Percentiles rank a stretch among this genome's conserved stretches.
Conservation (phyloP, 1,140 invertebrate genomes). For the Drosophila erecta region DNA sequence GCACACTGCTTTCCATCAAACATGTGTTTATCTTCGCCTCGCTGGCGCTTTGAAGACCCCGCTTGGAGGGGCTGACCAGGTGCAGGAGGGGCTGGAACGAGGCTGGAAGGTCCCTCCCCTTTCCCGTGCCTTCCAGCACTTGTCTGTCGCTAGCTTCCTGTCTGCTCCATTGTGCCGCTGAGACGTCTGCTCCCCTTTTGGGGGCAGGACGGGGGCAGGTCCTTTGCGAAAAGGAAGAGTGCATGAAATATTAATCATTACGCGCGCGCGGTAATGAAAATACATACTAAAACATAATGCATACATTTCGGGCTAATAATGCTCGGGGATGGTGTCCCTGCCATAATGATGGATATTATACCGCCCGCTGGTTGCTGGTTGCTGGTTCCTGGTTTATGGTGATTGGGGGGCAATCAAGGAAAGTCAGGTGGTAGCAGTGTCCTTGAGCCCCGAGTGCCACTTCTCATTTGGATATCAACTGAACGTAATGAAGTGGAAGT, state of each 20-base stretch:
- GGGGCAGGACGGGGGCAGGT: too few species aligned
- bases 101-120: slow-evolving; percentile 4
- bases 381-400: slow-evolving; percentile 53
- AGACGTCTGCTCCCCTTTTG: slow-evolving; percentile 21
- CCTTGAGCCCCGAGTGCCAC: slow-evolving; percentile 12
- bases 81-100: slow-evolving; percentile 11
- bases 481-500: background rate
- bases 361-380: too few species aligned
- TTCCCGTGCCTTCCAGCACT: slow-evolving; percentile 14
- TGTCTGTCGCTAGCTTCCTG: slow-evolving; percentile 55
- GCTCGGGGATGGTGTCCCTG: slow-evolving; percentile 25
- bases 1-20: slow-evolving; percentile 41
- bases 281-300: slow-evolving; percentile 68
- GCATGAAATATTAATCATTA: slow-evolving; percentile 81
- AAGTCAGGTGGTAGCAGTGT: slow-evolving; percentile 58
- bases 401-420: slow-evolving; percentile 66
- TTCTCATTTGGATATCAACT: background rate
- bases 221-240: slow-evolving; percentile 47
- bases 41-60: slow-evolving; percentile 39
- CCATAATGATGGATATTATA: slow-evolving; percentile 32
- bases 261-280: slow-evolving; percentile 79
- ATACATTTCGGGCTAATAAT: slow-evolving; percentile 74
- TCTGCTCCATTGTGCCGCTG: slow-evolving; percentile 64
- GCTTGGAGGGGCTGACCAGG: slow-evolving; percentile 21
- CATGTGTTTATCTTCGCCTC: slow-evolving; percentile 40